phyloP scores from a whole-genome alignment of 2,797 vertebrate species.

The Acestrorhynchus altus region DNA sequence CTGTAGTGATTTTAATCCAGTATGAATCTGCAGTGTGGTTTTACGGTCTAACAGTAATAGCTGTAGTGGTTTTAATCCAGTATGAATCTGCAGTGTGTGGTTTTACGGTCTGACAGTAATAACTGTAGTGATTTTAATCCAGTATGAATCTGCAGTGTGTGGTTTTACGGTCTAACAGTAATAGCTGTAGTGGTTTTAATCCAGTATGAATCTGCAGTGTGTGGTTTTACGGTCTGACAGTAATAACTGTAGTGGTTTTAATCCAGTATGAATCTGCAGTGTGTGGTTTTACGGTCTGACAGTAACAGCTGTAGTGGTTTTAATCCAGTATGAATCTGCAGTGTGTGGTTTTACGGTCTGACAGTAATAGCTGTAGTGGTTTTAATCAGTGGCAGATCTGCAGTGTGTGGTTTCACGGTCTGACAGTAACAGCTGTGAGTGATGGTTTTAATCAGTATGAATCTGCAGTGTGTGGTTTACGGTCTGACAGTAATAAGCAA shows the following conservation, averaged over 20 bases:
- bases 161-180: too few relatives aligned
- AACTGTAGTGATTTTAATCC: too few relatives aligned
- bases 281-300: background rate
- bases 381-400: background rate
- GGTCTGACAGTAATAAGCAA: background rate
- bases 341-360: background rate
- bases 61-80: background rate
- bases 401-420: too few relatives aligned
- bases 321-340: background rate
- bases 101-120: too few relatives aligned
- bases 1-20: too few relatives aligned
- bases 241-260: background rate
- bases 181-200: background rate
- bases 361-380: background rate
- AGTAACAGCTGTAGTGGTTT: background rate
- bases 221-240: background rate
- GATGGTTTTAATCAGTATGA: background rate
- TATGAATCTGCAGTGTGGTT: too few relatives aligned
- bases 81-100: too few relatives aligned
- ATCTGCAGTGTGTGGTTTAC: background rate
- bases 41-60: background rate
- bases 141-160: background rate
- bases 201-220: background rate
- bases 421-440: background rate
- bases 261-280: background rate